These are phyloP conservation scores for Ibidorhyncha struthersii DNA, from an alignment of 2,113 vertebrate genomes.

Conservation along the genomic window DNA sequence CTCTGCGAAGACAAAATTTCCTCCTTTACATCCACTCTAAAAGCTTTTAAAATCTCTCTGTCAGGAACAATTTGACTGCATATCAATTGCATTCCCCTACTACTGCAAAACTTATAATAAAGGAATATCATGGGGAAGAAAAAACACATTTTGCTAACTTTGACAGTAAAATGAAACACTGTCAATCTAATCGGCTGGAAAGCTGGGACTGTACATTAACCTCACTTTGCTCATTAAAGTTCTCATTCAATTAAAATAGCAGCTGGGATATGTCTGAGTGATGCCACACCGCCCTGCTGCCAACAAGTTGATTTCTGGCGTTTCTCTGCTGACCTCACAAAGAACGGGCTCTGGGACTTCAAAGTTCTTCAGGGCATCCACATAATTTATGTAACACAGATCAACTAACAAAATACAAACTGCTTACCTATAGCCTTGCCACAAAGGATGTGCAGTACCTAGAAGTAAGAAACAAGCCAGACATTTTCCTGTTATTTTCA, in stretches of 20 bases:
- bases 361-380: background rate
- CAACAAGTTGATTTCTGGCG: background rate
- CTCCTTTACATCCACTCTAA: slow-evolving; percentile 70
- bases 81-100: slow-evolving; percentile 72
- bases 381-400: background rate
- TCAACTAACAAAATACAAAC: background rate
- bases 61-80: slow-evolving; percentile 73
- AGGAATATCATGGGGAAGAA: slow-evolving; percentile 11
- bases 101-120: slow-evolving; percentile 31
- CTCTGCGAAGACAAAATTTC: slow-evolving; percentile 73
- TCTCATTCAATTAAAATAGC: slow-evolving; percentile 27
- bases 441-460: background rate
- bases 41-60: slow-evolving; percentile 79
- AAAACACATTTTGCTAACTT: slow-evolving; percentile 10
- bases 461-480: background rate
- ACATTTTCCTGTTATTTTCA: background rate
- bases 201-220: background rate
- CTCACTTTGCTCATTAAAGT: slow-evolving; percentile 45
- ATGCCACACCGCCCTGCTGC: background rate
- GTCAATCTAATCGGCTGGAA: background rate
- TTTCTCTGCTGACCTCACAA: background rate
- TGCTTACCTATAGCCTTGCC: background rate
- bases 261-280: background rate
- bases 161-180: slow-evolving; percentile 47
- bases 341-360: background rate